Conservation (phyloP, 2,888 invertebrate genomes). For the Drosophila peninsularis region DNA sequence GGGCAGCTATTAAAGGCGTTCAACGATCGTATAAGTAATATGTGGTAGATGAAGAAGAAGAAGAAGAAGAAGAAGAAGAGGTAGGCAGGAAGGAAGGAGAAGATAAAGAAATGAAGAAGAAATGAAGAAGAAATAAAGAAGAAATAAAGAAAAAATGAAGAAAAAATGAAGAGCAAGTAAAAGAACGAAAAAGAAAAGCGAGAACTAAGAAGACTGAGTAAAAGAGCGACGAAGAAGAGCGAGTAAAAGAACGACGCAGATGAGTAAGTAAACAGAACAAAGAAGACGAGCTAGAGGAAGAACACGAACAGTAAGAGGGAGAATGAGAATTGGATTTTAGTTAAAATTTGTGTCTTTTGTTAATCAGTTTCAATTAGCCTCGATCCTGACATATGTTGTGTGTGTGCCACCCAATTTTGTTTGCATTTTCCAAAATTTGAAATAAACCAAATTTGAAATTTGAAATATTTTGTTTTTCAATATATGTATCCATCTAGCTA, state of each 20-base stretch:
- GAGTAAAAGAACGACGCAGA: too few species aligned
- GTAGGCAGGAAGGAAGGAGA: not conserved
- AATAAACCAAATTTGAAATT: not conserved
- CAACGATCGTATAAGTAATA: too few species aligned
- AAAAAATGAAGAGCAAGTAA: too few species aligned
- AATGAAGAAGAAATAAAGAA: not conserved
- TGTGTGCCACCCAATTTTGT: not conserved
- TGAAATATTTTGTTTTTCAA: too few species aligned
- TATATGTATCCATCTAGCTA: too few species aligned
- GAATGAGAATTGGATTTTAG: too few species aligned
- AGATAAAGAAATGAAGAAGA: not conserved
- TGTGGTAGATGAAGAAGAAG: too few species aligned
- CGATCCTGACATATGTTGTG: not conserved
- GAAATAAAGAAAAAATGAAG: not conserved
- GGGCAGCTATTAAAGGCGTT: too few species aligned
- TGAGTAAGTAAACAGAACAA: not conserved
- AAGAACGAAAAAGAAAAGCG: too few species aligned
- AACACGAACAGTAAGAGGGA: not conserved
- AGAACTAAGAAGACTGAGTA: too few species aligned
- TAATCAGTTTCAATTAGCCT: not conserved
- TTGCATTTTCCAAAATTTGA: not conserved
- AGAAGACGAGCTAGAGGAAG: too few species aligned
- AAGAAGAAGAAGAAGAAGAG: not conserved
- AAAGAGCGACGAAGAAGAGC: too few species aligned
- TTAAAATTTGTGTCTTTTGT: not conserved